These are phyloP conservation scores for Cryptosula pallasiana DNA, from an alignment of 2,888 invertebrate species.

Conservation along the genomic window DNA sequence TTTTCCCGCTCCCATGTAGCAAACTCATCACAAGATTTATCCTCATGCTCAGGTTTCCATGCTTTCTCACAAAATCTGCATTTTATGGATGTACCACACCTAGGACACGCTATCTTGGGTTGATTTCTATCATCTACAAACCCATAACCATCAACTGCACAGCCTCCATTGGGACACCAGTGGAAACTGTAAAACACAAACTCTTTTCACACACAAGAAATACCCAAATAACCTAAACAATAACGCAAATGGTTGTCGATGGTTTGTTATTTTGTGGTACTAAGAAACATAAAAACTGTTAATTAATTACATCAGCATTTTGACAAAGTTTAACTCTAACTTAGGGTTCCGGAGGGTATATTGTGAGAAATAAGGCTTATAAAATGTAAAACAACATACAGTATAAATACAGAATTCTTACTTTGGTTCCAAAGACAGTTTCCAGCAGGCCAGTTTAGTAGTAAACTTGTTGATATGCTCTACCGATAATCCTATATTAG, in stretches of 20 bases:
- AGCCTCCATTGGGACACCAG: not conserved
- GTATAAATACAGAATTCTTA: too few species aligned
- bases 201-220: too few species aligned
- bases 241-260: too few species aligned
- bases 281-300: too few species aligned
- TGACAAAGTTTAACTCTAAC: too few species aligned
- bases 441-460: not conserved
- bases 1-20: constrained; percentile 14
- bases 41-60: constrained; percentile 7
- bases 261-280: too few species aligned
- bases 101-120: not conserved
- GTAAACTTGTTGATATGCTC: not conserved
- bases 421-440: not conserved
- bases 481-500: not conserved
- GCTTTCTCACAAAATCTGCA: not conserved
- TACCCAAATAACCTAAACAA: too few species aligned
- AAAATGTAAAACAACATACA: too few species aligned
- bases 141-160: constrained; percentile 1
- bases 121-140: not conserved
- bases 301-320: too few species aligned
- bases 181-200: constrained; percentile 16
- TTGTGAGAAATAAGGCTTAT: too few species aligned
- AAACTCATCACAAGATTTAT: constrained; percentile 17
- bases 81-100: not conserved
- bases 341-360: too few species aligned